Conservation (phyloP, 2,797 vertebrate species). For the Cirrhinus molitorella region DNA sequence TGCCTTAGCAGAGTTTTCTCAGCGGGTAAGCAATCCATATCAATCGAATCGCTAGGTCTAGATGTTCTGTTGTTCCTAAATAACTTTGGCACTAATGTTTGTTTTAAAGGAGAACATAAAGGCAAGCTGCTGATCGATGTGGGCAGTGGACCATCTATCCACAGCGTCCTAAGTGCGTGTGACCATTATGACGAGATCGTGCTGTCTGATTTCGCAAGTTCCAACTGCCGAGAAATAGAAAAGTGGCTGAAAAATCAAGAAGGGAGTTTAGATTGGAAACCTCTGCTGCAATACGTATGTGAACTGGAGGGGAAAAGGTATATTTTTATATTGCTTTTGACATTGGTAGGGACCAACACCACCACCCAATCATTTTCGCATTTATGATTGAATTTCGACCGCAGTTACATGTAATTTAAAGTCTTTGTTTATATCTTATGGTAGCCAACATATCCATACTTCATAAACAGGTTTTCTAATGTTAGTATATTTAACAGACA, state of each 20-base stretch:
- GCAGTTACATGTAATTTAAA: too few species aligned
- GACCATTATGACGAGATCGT: constrained; percentile 50
- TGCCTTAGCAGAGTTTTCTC: constrained; percentile 48
- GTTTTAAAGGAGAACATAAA: constrained; percentile 38
- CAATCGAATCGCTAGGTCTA: neutral
- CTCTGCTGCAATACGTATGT: constrained; percentile 51
- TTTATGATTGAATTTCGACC: too few species aligned
- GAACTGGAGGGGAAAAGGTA: constrained; percentile 47
- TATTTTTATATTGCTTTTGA: neutral
- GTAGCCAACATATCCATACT: too few species aligned
- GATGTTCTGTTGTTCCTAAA: neutral
- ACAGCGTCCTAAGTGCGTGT: constrained; percentile 57
- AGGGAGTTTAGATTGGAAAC: constrained; percentile 55
- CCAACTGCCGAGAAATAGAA: constrained; percentile 41
- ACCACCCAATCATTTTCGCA: too few species aligned
- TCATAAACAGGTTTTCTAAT: too few species aligned
- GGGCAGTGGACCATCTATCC: constrained; percentile 55
- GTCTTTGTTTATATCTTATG: too few species aligned
- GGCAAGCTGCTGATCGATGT: constrained; percentile 52
- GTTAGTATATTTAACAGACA: too few species aligned
- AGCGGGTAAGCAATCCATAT: constrained; percentile 4
- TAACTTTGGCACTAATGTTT: neutral
- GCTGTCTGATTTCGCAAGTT: constrained; percentile 51
- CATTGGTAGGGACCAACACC: too few species aligned
- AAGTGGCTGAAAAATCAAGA: constrained; percentile 53